phyloP scores from a whole-genome alignment of 1,140 invertebrate genomes.

The Vanessa atalanta region DNA sequence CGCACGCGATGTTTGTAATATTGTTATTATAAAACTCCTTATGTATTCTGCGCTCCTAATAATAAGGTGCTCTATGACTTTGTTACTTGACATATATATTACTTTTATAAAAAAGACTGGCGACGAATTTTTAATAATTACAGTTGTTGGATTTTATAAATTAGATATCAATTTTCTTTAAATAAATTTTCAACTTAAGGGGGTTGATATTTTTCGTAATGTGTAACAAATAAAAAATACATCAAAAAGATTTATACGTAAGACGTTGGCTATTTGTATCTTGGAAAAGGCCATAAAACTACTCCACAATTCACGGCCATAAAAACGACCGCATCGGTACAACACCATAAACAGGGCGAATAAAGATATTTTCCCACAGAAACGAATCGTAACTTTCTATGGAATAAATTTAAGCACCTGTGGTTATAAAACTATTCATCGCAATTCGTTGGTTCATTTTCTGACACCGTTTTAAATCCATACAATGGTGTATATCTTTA shows the following conservation, averaged over 20 bases:
- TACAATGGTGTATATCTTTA: no score
- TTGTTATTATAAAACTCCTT: slow-evolving; percentile 39
- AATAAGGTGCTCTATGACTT: slow-evolving; percentile 3
- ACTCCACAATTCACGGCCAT: slow-evolving; percentile 20
- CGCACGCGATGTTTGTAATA: slow-evolving; percentile 48
- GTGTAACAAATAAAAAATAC: not conserved
- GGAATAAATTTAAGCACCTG: slow-evolving; percentile 19
- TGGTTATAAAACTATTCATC: slow-evolving; percentile 22
- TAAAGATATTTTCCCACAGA: slow-evolving; percentile 31
- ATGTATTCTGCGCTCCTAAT: slow-evolving; percentile 16
- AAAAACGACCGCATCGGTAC: slow-evolving; percentile 28
- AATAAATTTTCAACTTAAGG: not conserved
- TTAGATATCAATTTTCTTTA: no score
- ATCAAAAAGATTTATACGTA: not conserved
- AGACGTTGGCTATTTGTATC: slow-evolving; percentile 15
- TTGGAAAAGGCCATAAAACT: slow-evolving; percentile 28
- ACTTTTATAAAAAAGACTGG: not conserved
- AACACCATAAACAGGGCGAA: slow-evolving; percentile 31
- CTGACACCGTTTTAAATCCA: not conserved
- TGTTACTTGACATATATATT: not conserved
- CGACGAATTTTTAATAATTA: not conserved
- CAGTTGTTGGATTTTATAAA: not conserved
- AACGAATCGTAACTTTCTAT: slow-evolving; percentile 23
- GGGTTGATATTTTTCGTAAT: not conserved
- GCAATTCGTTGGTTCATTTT: not conserved